A percentile compares a stretch with the other conserved stretches of the same genome.
Conservation (phyloP, 1,140 invertebrate genomes). For the Galleria mellonella region DNA sequence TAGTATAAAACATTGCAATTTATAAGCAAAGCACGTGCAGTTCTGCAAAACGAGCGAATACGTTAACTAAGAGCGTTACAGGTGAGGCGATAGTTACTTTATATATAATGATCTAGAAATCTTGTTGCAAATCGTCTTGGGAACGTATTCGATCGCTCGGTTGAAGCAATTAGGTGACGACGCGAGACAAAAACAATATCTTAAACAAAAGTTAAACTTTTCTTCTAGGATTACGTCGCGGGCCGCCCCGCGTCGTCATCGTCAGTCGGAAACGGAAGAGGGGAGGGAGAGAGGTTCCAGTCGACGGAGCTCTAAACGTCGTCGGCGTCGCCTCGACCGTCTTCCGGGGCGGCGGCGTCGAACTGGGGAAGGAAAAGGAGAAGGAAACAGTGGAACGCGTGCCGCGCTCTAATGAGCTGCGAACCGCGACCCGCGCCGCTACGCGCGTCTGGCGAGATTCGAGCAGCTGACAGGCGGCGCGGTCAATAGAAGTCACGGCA, state of each 20-base stretch:
- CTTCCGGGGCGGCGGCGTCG: constrained; percentile 1
- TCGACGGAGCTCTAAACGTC: constrained; percentile 10
- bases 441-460: background rate
- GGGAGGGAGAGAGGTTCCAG: constrained; percentile 9
- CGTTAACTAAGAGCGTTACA: background rate
- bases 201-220: background rate
- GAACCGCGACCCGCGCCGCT: background rate
- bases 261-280: constrained; percentile 1
- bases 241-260: constrained; percentile 1
- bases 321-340: constrained; percentile 14
- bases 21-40: background rate
- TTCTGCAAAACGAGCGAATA: constrained; percentile 4
- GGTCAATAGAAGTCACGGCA: constrained; percentile 59
- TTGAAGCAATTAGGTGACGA: constrained; percentile 2
- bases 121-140: constrained; percentile 3
- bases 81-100: constrained; percentile 15
- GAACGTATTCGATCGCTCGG: background rate
- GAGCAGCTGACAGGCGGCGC: constrained; percentile 16
- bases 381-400: background rate
- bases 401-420: background rate
- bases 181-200: constrained; percentile 3
- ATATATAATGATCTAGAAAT: constrained; percentile 17
- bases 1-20: too few species aligned
- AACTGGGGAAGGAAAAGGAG: constrained; percentile 20
- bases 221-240: background rate